These are phyloP conservation scores for Parnassius orleans DNA, from an alignment of 2,888 invertebrate species.

Conservation along the genomic window DNA sequence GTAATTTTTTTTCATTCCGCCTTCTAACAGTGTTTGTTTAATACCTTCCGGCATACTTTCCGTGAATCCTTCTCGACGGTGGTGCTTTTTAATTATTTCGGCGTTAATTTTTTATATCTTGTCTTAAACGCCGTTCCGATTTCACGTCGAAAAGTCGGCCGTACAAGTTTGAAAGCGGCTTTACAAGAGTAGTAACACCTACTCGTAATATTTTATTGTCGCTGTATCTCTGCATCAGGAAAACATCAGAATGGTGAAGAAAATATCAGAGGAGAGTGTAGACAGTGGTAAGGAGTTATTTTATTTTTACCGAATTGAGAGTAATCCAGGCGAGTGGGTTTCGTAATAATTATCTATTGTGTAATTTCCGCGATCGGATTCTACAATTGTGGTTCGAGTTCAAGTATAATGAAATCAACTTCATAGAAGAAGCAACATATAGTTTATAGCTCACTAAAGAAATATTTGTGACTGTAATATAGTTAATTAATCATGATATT, in stretches of 20 bases:
- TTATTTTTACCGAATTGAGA: conserved; percentile 26
- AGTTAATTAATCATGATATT: too few relatives aligned
- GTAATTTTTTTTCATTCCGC: conserved; percentile 82
- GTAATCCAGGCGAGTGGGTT: conserved; percentile 31
- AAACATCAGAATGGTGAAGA: conserved; percentile 77
- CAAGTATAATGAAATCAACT: too few relatives aligned
- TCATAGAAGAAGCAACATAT: too few relatives aligned
- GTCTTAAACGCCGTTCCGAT: conserved; percentile 70
- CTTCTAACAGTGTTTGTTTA: conserved; percentile 77
- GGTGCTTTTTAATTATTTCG: conserved; percentile 67
- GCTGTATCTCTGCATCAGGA: conserved; percentile 67
- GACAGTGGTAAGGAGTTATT: conserved; percentile 74
- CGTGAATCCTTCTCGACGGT: conserved; percentile 75
- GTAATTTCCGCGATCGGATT: conserved; percentile 16
- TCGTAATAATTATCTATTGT: conserved; percentile 24
- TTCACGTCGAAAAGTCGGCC: conserved; percentile 78
- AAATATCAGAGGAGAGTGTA: conserved; percentile 80
- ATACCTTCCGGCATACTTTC: conserved; percentile 73
- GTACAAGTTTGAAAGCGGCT: conserved; percentile 80
- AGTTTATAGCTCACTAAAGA: too few relatives aligned
- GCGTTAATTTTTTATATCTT: conserved; percentile 62
- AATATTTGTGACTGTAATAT: too few relatives aligned
- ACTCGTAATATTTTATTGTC: conserved; percentile 69
- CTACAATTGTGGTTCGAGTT: background rate
- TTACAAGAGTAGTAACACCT: conserved; percentile 75